These are phyloP conservation scores for Agrochola macilenta DNA, from an alignment of 2,888 invertebrate genomes.

Conservation along the genomic window DNA sequence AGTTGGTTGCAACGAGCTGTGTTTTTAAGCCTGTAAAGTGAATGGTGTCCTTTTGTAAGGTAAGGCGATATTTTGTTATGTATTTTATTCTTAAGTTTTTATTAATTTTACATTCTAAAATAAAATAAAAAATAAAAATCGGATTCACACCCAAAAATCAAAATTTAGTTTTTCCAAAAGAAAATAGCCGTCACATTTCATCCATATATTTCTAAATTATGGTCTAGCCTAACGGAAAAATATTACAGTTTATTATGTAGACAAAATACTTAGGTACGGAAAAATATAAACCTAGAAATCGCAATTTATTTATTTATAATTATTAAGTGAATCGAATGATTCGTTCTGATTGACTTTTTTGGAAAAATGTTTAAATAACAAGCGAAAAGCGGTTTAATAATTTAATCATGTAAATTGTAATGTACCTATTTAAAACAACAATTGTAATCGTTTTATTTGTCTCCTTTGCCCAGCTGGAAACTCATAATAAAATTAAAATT, in stretches of 20 bases:
- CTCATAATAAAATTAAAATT: not conserved
- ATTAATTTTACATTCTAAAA: not conserved
- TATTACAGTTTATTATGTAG: not conserved
- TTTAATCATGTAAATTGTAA: not conserved
- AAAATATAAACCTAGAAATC: not conserved
- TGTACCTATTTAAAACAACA: not conserved
- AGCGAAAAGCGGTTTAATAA: not conserved
- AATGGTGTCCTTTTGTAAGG: constrained; percentile 63
- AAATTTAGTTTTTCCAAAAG: not conserved
- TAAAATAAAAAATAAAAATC: not conserved
- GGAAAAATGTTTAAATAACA: not conserved
- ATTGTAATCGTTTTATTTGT: not conserved
- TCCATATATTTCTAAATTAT: not conserved
- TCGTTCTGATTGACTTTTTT: no score
- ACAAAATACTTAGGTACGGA: not conserved
- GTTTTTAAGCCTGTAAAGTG: constrained; percentile 49
- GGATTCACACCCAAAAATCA: no score
- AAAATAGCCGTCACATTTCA: not conserved
- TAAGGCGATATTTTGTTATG: constrained; percentile 44
- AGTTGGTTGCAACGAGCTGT: constrained; percentile 20
- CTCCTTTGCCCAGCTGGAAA: not conserved
- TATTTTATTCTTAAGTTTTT: constrained; percentile 10
- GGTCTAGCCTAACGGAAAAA: not conserved
- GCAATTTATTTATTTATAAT: not conserved
- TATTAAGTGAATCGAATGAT: not conserved